Conservation (phyloP, 2,797 vertebrate genomes). For the Channa striata region DNA sequence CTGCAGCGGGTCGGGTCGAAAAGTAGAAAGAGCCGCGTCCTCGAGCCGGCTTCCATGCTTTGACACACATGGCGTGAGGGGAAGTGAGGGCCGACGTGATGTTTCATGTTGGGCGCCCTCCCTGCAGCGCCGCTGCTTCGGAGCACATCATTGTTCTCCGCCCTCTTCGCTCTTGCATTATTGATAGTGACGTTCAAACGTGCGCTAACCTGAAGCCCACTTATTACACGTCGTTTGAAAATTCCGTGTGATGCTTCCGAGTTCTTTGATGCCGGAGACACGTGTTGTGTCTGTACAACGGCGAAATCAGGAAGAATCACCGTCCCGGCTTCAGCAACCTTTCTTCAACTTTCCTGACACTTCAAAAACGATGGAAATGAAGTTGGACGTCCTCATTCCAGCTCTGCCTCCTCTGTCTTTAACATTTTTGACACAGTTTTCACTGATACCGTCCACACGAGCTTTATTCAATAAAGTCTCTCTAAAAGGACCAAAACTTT, state of each 20-base stretch:
- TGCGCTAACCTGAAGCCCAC: not conserved
- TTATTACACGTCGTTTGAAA: constrained; percentile 1
- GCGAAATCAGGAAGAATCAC: not conserved
- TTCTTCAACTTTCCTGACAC: not conserved
- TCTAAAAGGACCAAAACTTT: not conserved
- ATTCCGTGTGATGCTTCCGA: not conserved
- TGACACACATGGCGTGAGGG: not conserved
- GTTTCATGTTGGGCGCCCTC: not conserved
- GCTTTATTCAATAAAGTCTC: too few species aligned
- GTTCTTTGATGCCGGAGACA: not conserved
- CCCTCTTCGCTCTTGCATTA: constrained; percentile 2
- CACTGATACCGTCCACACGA: too few species aligned
- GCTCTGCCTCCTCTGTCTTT: too few species aligned
- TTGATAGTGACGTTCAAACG: not conserved
- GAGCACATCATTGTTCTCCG: constrained; percentile 1
- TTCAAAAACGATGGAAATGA: not conserved
- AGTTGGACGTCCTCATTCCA: too few species aligned
- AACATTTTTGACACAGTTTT: too few species aligned
- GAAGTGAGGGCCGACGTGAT: not conserved
- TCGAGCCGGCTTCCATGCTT: not conserved
- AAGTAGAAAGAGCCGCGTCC: not conserved
- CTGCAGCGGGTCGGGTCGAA: not conserved
- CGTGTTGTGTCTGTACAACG: not conserved
- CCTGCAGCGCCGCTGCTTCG: not conserved
- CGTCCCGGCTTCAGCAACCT: not conserved